phyloP scores from a whole-genome alignment of 2,113 vertebrate species.

The Limnothrissa miodon region DNA sequence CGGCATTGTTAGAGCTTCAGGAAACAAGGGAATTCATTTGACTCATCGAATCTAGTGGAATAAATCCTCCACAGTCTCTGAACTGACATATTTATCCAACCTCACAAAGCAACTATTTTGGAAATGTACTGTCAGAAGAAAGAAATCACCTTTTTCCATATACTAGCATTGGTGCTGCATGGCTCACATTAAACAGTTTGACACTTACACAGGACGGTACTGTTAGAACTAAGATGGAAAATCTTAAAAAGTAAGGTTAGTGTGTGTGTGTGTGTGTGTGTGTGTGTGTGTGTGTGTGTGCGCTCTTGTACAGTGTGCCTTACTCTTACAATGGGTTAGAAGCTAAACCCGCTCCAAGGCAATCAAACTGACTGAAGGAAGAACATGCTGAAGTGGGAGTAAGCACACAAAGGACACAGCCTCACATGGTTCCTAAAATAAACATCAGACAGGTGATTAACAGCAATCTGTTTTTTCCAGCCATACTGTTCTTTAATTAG shows the following conservation, averaged over 20 bases:
- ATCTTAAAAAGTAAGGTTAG: background rate
- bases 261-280: background rate
- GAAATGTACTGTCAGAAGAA: background rate
- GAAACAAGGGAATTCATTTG: background rate
- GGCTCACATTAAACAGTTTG: no score
- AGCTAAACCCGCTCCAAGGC: background rate
- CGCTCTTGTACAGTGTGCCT: background rate
- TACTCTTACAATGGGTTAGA: background rate
- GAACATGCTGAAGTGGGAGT: background rate
- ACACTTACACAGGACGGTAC: no score
- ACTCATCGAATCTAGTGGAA: background rate
- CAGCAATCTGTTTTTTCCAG: constrained; percentile 19
- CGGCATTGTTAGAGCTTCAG: background rate
- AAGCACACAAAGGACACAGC: background rate
- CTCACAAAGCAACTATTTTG: background rate
- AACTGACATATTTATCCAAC: background rate
- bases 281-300: background rate
- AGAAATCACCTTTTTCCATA: background rate
- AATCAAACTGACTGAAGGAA: constrained; percentile 3
- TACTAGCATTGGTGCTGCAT: background rate
- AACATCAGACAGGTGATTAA: constrained; percentile 9
- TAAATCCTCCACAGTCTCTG: background rate
- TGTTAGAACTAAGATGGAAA: background rate
- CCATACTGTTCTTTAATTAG: background rate
- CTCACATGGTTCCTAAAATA: constrained; percentile 1